Evolutionary conservation across 2,888 invertebrate genomes (phyloP), one percentile per base, ranked within the genome.

Genomic region (Xanthia togata): DNA sequence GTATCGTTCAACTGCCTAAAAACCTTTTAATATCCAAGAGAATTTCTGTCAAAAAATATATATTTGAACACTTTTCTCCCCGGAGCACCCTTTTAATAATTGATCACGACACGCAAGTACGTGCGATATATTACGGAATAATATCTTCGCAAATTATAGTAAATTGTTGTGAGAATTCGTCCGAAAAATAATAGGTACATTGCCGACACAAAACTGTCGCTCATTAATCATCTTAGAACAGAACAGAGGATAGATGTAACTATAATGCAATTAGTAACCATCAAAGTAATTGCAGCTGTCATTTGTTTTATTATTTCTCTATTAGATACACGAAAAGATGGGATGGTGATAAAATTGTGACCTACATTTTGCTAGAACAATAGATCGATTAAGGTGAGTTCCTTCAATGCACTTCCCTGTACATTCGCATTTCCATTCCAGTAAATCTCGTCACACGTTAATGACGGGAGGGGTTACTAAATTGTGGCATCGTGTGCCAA

Each of bases 211-310:
- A 83, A 84, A 84, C 74, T 74, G 80, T 67, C 35, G 35, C 47
- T 77, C 88, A 88, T 88, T 83, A 79, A 89, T 88, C 89, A 79
- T 88, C 67, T 35, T 76, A 74, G 63, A 84, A 79, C 59, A 83
- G 63, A 86, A 84, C 75, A 53, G 60, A 59, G 47, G 73, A 41
- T 79, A 69, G 50, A 76, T 38, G 53, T 70, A 75, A 81, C 41
- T 63, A 81, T 76, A 76, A 76, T 74, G 55, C 83, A 80, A 82
- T 77, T 60, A 67, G 67, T 59, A 55, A 53, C 11, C 59, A 75
- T 62, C 60, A 76, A 57, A 76, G 70, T 74, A 77, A 77, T 74
- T 60, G 67, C 41, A 57, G 72, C 23, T 31, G 64, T 63, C 26
- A 76, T 83, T 83, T 70, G 50, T 73, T 85, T 57, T 73, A 83